phyloP scores from a whole-genome alignment of 92 coral and sea anemone species.

The Zoanthus gigantus region DNA sequence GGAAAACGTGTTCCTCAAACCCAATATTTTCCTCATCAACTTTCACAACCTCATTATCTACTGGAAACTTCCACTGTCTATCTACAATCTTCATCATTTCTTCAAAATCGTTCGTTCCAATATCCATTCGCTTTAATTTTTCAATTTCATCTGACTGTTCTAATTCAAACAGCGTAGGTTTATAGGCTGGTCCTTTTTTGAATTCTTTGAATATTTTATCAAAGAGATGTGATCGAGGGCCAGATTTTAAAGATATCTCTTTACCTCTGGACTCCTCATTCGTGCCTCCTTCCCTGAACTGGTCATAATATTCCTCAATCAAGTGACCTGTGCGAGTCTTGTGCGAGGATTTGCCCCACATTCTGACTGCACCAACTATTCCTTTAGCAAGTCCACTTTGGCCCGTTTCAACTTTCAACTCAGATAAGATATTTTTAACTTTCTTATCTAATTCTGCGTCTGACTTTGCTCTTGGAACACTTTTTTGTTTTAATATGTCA shows the following conservation, averaged over 20 bases:
- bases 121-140: conserved; percentile 56
- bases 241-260: conserved; percentile 45
- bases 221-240: conserved; percentile 66
- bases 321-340: conserved; percentile 39
- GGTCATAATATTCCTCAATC: conserved; percentile 46
- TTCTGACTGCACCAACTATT: conserved; percentile 76
- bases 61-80: conserved; percentile 91
- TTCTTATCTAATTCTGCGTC: conserved; percentile 68
- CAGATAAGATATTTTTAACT: conserved; percentile 71
- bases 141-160: conserved; percentile 51
- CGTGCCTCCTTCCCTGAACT: conserved; percentile 33
- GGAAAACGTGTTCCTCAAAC: conserved; percentile 96
- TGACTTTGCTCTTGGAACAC: conserved; percentile 27
- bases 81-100: conserved; percentile 79
- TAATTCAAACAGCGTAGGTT: conserved; percentile 48
- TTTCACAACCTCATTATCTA: conserved; percentile 93
- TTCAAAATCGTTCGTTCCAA: conserved; percentile 76
- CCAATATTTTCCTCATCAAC: conserved; percentile 78
- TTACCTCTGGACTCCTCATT: conserved; percentile 13
- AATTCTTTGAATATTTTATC: conserved; percentile 54
- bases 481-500: conserved; percentile 13
- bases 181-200: background rate
- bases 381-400: conserved; percentile 72
- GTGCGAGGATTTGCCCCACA: conserved; percentile 75
- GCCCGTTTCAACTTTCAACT: conserved; percentile 70